Evolutionary conservation across 2,888 invertebrate genomes (phyloP).

Genomic region (Gnatocerus cornutus): DNA sequence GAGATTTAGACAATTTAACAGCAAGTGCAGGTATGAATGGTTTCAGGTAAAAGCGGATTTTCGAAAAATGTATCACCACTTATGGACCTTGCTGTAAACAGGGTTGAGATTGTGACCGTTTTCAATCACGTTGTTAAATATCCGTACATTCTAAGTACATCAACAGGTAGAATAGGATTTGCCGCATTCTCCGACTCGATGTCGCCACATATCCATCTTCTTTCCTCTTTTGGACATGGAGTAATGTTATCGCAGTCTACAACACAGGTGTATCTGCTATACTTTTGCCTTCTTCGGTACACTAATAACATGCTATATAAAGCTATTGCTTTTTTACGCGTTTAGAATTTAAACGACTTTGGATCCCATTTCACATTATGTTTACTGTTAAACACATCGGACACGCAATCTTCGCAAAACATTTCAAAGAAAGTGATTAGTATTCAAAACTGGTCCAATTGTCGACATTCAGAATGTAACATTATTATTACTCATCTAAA

Average conservation of each 20-base stretch:
- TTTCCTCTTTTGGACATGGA: conserved; percentile 53
- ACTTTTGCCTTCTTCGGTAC: conserved; percentile 63
- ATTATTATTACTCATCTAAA: neutral
- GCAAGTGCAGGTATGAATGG: neutral
- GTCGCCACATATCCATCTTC: conserved; percentile 67
- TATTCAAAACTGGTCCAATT: neutral
- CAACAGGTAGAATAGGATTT: conserved; percentile 70
- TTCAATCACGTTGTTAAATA: conserved; percentile 53
- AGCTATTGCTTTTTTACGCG: conserved; percentile 68
- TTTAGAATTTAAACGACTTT: conserved; percentile 67
- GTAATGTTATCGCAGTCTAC: conserved; percentile 53
- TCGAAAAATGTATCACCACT: conserved; percentile 51
- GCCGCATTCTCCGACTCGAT: conserved; percentile 70
- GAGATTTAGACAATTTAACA: neutral
- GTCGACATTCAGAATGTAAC: neutral
- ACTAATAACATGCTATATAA: conserved; percentile 67
- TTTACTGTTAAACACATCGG: conserved; percentile 49
- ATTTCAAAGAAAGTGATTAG: neutral
- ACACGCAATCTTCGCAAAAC: conserved; percentile 8
- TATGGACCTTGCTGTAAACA: conserved; percentile 48
- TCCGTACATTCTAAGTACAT: conserved; percentile 58
- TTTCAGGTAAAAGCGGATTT: neutral
- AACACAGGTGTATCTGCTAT: conserved; percentile 64
- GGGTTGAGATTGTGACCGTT: conserved; percentile 50
- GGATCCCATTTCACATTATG: conserved; percentile 58